Conservation (phyloP, 2,888 invertebrate genomes). For the Caenorhabditis sulstoni region DNA sequence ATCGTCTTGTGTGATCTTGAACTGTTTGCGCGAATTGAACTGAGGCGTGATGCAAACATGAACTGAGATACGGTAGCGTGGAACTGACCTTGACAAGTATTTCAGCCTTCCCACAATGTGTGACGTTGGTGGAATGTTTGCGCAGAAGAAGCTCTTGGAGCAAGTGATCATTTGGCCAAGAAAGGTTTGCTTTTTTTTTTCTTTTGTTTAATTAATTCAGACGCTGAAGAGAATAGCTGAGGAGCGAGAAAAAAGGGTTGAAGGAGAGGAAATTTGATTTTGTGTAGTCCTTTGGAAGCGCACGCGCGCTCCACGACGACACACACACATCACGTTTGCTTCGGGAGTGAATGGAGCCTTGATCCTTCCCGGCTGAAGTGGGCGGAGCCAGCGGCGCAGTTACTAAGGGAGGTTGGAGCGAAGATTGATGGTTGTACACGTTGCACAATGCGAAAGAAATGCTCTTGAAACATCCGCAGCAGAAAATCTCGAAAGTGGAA, state of each 20-base stretch:
- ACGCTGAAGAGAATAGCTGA: background rate
- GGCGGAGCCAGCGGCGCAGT: slow-evolving; percentile 8
- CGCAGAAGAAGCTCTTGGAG: slow-evolving; percentile 70
- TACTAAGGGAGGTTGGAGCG: slow-evolving; percentile 5
- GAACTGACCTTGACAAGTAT: too few species aligned
- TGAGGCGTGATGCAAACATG: background rate
- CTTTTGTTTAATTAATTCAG: slow-evolving; percentile 12
- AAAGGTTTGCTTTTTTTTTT: slow-evolving; percentile 60
- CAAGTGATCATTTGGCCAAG: slow-evolving; percentile 78
- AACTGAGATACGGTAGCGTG: background rate
- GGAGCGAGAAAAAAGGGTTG: background rate
- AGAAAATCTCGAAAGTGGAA: background rate
- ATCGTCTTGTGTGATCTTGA: slow-evolving; percentile 26
- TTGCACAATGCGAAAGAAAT: background rate
- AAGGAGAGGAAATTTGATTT: slow-evolving; percentile 8
- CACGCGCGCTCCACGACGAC: too few species aligned
- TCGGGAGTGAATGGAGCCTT: too few species aligned
- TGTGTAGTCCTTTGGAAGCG: background rate
- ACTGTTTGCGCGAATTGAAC: background rate
- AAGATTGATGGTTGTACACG: slow-evolving; percentile 10
- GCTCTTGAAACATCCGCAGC: background rate
- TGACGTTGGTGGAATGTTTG: slow-evolving; percentile 75
- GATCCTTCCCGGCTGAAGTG: background rate
- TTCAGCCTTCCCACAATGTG: slow-evolving; percentile 53
- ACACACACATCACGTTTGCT: too few species aligned